Evolutionary conservation across 2,113 vertebrate genomes (phyloP).

Genomic region (Isurus oxyrinchus): DNA sequence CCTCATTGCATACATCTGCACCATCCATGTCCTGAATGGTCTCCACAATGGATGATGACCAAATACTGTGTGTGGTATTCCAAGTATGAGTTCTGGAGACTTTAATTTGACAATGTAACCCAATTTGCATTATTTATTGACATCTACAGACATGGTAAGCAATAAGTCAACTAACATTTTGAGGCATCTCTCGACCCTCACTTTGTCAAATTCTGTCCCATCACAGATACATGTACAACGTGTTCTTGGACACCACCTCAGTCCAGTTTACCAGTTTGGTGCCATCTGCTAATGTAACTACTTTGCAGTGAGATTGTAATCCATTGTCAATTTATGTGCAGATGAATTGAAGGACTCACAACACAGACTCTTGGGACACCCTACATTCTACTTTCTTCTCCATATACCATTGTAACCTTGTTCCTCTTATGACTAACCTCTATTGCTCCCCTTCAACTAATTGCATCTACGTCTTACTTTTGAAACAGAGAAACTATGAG

Average conservation of each 20-base stretch:
- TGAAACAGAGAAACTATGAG: background rate
- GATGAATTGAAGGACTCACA: no score
- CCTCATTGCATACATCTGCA: background rate
- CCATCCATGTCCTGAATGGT: background rate
- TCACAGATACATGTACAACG: background rate
- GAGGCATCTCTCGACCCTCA: background rate
- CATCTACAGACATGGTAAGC: no score
- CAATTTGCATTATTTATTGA: background rate
- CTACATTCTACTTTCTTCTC: background rate
- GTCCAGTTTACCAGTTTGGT: background rate
- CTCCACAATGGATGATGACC: background rate
- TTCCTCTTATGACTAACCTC: background rate
- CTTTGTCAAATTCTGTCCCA: background rate
- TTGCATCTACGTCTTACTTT: background rate
- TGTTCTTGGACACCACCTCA: background rate
- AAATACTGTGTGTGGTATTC: background rate
- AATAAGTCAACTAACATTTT: no score
- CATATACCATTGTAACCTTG: background rate
- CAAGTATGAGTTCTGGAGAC: background rate
- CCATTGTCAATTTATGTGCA: no score
- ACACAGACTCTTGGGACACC: background rate
- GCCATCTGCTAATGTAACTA: background rate
- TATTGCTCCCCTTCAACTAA: background rate
- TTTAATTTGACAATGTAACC: background rate
- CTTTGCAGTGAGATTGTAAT: background rate